Conservation (phyloP, 2,797 vertebrate genomes). For the Hydrolagus colliei region DNA sequence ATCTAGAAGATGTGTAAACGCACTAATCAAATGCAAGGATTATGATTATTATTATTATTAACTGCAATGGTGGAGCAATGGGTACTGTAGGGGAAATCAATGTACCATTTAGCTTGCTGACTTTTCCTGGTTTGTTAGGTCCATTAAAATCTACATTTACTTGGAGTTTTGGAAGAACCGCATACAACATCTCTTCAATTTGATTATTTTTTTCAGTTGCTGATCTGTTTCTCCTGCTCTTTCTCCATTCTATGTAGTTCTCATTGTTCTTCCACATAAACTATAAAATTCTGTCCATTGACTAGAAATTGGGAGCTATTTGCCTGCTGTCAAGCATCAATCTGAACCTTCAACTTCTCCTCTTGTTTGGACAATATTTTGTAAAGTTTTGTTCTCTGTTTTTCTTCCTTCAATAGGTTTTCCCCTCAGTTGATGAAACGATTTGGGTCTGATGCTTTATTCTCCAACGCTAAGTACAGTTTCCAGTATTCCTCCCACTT, state of each 20-base stretch:
- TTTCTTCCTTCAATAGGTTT: constrained; percentile 93
- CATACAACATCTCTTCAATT: constrained; percentile 79
- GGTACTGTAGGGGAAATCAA: too few species aligned
- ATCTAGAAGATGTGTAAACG: too few species aligned
- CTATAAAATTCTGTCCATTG: constrained; percentile 74
- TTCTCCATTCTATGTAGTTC: constrained; percentile 69
- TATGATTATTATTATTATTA: too few species aligned
- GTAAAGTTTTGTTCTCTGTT: constrained; percentile 79
- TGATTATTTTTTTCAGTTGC: constrained; percentile 85
- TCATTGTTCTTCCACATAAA: constrained; percentile 78
- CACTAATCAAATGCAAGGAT: too few species aligned
- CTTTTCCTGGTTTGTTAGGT: constrained; percentile 59
- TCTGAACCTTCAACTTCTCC: constrained; percentile 68
- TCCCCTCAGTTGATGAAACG: constrained; percentile 85
- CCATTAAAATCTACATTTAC: constrained; percentile 64
- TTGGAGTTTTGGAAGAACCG: constrained; percentile 65
- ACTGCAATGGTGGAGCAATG: too few species aligned
- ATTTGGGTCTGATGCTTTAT: constrained; percentile 78
- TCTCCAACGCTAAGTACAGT: constrained; percentile 69
- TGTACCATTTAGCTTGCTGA: constrained; percentile 60
- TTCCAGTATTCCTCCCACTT: constrained; percentile 85
- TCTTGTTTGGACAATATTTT: constrained; percentile 83
- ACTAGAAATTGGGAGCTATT: constrained; percentile 64
- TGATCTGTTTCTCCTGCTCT: constrained; percentile 77
- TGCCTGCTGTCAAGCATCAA: constrained; percentile 72